A percentile compares a stretch with the other conserved stretches of the same genome.
Evolutionary conservation across 2,888 invertebrate species (phyloP).

Genomic region (Teleogryllus oceanicus): DNA sequence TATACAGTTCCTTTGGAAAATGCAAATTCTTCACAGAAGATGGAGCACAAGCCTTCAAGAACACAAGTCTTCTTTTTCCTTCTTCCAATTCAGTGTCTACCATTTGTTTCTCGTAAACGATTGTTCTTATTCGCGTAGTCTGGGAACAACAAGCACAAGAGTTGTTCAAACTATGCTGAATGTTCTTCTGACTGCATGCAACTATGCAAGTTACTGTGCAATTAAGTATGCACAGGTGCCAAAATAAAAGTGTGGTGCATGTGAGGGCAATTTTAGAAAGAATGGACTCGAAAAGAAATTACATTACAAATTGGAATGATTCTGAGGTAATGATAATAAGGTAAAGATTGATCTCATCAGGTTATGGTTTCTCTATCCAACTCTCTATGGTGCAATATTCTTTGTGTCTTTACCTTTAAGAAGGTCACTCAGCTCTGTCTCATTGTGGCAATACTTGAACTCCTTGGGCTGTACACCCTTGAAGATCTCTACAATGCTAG

Average conservation of each 20-base stretch:
- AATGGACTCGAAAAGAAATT: not conserved
- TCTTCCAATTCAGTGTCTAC: not conserved
- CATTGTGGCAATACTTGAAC: conserved; percentile 55
- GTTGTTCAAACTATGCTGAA: not conserved
- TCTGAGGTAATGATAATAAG: not conserved
- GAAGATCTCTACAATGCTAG: conserved; percentile 56
- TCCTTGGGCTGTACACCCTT: conserved; percentile 57
- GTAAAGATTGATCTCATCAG: not conserved
- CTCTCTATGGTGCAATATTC: conserved; percentile 21
- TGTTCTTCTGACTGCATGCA: not conserved
- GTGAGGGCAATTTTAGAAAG: not conserved
- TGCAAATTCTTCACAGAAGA: conserved; percentile 6
- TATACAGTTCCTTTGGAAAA: not conserved
- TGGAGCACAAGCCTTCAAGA: conserved; percentile 1
- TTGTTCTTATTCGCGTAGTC: not conserved
- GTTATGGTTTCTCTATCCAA: not conserved
- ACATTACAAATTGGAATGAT: not conserved
- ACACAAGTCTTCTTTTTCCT: no score
- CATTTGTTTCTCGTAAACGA: not conserved
- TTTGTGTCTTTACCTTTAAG: conserved; percentile 48
- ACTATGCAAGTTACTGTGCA: not conserved
- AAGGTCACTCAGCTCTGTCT: conserved; percentile 54
- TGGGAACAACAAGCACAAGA: conserved; percentile 8
- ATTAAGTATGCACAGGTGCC: not conserved
- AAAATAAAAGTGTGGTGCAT: not conserved